phyloP scores from a whole-genome alignment of 1,140 invertebrate species.

The Drosophila dunni region DNA sequence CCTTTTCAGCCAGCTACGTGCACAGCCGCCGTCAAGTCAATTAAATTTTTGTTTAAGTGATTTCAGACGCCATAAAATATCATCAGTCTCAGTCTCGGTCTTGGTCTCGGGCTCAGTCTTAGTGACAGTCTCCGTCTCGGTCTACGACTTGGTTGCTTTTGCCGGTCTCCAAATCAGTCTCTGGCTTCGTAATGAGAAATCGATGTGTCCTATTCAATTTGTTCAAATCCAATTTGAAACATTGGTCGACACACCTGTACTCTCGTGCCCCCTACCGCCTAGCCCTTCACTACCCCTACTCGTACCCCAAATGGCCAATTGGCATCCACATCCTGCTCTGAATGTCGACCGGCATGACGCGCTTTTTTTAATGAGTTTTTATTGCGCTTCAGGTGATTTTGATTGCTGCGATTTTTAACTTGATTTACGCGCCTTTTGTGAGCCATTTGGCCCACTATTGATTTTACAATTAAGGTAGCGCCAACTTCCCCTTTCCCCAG shows the following conservation, averaged over 20 bases:
- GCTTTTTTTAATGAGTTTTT: constrained; percentile 78
- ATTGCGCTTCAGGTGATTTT: constrained; percentile 79
- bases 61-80: constrained; percentile 76
- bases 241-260: constrained; percentile 33
- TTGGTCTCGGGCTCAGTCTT: neutral
- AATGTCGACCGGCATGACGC: constrained; percentile 30
- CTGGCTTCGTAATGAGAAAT: constrained; percentile 67
- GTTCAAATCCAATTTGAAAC: constrained; percentile 53
- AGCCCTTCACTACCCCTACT: no score
- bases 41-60: constrained; percentile 82
- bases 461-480: constrained; percentile 73
- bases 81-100: constrained; percentile 43
- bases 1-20: constrained; percentile 21
- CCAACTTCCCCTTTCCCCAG: neutral
- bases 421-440: constrained; percentile 75
- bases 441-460: constrained; percentile 57
- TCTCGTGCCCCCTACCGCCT: constrained; percentile 27
- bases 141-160: no score
- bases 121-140: neutral
- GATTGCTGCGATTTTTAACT: constrained; percentile 82
- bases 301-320: constrained; percentile 41
- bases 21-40: constrained; percentile 59
- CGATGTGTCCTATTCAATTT: constrained; percentile 75
- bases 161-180: no score
- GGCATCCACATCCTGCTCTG: constrained; percentile 40